Percentiles rank a stretch among this genome's conserved stretches.
Conservation (phyloP, 2,888 invertebrate species). For the Cryptocheilus praepositus region DNA sequence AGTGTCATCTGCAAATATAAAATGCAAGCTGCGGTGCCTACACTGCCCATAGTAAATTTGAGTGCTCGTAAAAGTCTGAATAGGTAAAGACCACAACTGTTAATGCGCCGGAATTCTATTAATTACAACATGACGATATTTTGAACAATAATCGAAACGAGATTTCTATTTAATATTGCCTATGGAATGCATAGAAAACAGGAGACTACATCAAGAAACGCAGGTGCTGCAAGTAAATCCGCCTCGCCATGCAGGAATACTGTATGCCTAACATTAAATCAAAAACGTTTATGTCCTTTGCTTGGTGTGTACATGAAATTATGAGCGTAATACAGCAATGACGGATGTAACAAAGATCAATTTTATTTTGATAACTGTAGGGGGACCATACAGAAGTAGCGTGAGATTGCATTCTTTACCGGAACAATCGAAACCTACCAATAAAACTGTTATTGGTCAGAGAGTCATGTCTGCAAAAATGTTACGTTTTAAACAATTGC, state of each 20-base stretch:
- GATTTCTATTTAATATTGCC: conserved; percentile 6
- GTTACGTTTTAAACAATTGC: conserved; percentile 84
- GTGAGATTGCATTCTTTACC: conserved; percentile 72
- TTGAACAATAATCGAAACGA: background rate
- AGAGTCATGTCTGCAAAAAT: conserved; percentile 87
- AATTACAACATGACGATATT: conserved; percentile 10
- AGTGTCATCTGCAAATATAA: conserved; percentile 46
- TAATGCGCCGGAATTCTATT: no score
- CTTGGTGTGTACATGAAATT: conserved; percentile 58
- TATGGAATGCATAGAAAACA: conserved; percentile 44
- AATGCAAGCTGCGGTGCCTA: conserved; percentile 72
- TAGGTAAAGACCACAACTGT: conserved; percentile 59
- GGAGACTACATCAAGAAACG: background rate
- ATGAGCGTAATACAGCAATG: no score
- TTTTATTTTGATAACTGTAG: conserved; percentile 23
- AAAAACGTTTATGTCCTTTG: conserved; percentile 62
- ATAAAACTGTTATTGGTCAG: conserved; percentile 73
- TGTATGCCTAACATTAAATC: conserved; percentile 55
- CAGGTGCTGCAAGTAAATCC: conserved; percentile 27
- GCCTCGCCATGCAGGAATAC: conserved; percentile 52
- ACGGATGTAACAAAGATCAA: background rate
- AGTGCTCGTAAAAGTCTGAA: conserved; percentile 58
- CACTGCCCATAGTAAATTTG: conserved; percentile 67
- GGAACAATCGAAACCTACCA: conserved; percentile 23
- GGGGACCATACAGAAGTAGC: conserved; percentile 72